Evolutionary conservation across 2,797 vertebrate species (phyloP), one percentile per base, ranked within the genome.

Genomic region (Tapera naevia): DNA sequence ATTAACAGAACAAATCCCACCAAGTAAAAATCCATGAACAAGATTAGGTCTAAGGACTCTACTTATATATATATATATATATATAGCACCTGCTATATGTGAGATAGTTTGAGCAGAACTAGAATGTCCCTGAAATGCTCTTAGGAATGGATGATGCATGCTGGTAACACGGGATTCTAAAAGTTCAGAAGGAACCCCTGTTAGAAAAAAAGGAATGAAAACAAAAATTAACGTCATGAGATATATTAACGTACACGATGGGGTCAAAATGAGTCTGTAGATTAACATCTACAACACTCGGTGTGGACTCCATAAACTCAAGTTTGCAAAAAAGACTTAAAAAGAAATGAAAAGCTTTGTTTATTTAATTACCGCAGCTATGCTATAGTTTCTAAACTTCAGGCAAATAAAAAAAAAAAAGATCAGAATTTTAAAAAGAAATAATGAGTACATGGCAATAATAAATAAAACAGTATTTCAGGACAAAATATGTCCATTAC

Each of bases 131-230:
- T 96, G 94, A 61, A 96, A 96, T 53, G 95, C 94, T 96, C 91
- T 97, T 56, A 98, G 79, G 94, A 98, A 98, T 41, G 97, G 97
- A 76, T 98, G 97, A 62, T 98, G 98, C 78, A 32, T 71, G 64
- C 82, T 89, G 16, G 71, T 97, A 86, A 94, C 67, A 35, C 98
- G 72, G 50, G 96, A 90, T 53, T 98, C 96, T 82, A 98, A 91
- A 95, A 97, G 65, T 37, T 95, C 93, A 35, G 97, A 92, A 80
- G 97, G 97, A 91, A 88, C 67, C 74, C 98, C 98, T 98, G 86
- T 89, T 73, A 74, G 48, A 94, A 94, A 97, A 88, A 1, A 94
- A 53, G 61, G 19, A 56, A 81, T 78, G 16, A 88, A 81, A 93
- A 79, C 48, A 90, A 73, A 90, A 71, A 76, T 70, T 86, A 94